Conservation (phyloP, 2,888 invertebrate species). For the Asteroscopus sphinx region DNA sequence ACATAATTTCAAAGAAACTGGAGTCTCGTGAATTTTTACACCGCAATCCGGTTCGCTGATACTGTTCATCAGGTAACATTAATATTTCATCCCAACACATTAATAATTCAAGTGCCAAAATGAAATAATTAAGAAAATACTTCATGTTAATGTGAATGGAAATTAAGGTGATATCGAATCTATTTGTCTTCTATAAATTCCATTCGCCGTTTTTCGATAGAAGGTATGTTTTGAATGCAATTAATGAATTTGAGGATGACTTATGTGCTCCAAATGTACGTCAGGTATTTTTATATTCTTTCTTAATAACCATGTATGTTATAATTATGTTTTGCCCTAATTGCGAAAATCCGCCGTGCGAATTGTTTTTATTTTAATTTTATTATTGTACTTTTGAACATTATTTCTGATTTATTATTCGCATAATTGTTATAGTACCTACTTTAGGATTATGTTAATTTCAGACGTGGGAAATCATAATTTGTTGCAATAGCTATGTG, state of each 20-base stretch:
- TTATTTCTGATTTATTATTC: conserved; percentile 3
- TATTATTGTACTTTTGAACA: neutral
- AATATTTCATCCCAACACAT: neutral
- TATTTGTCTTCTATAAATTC: conserved; percentile 1
- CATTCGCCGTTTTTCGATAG: conserved; percentile 2
- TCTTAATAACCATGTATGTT: conserved; percentile 1
- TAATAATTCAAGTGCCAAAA: neutral
- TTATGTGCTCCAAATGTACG: conserved; percentile 1
- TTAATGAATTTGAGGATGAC: neutral
- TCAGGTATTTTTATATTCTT: conserved; percentile 6
- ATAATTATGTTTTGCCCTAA: conserved; percentile 12
- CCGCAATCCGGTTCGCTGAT: neutral
- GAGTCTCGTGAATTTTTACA: neutral
- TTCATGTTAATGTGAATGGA: conserved; percentile 1
- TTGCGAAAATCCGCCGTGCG: conserved; percentile 33
- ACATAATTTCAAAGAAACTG: no score
- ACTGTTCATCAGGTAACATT: neutral
- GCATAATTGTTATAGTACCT: neutral
- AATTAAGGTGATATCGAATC: no score
- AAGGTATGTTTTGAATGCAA: neutral
- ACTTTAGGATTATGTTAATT: neutral
- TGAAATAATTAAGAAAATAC: neutral
- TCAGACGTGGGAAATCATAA: neutral
- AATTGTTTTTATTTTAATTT: conserved; percentile 11
- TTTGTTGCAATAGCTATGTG: neutral